Evolutionary conservation across 2,888 invertebrate genomes (phyloP).

Genomic region (Digitonthophagus gazella): DNA sequence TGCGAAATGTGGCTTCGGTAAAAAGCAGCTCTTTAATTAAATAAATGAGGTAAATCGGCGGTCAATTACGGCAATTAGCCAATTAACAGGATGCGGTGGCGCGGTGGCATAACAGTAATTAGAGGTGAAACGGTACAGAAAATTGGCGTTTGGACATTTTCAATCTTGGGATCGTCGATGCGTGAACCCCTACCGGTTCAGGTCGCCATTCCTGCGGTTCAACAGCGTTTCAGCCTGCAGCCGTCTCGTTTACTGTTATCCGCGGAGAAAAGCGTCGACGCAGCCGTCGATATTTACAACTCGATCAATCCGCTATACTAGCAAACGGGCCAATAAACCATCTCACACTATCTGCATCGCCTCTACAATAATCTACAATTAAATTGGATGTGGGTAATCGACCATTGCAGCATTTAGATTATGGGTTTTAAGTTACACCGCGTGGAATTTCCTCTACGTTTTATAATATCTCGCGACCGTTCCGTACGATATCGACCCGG

Average conservation of each 20-base stretch:
- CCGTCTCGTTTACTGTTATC: neutral
- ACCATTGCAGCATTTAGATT: neutral
- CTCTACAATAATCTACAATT: neutral
- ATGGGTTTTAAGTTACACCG: slow-evolving; percentile 1
- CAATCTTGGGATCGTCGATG: slow-evolving; percentile 12
- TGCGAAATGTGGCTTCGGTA: neutral
- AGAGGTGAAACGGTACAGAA: slow-evolving; percentile 5
- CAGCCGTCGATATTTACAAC: neutral
- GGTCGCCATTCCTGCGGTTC: slow-evolving; percentile 27
- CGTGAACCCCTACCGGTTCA: slow-evolving; percentile 7
- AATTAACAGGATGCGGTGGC: neutral
- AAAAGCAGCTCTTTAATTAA: neutral
- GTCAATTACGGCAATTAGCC: slow-evolving; percentile 11
- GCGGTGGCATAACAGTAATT: slow-evolving; percentile 9
- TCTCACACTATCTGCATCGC: neutral
- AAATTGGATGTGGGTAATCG: neutral
- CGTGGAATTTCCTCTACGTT: neutral
- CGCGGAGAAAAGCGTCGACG: neutral
- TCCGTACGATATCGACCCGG: neutral
- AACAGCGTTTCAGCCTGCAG: neutral
- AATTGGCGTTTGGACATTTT: slow-evolving; percentile 15
- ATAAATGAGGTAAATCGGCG: slow-evolving; percentile 4
- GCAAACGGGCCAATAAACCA: neutral
- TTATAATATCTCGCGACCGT: neutral
- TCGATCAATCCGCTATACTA: neutral